These are phyloP conservation scores for Athalia rosae DNA, from an alignment of 2,888 invertebrate genomes.

Conservation along the genomic window DNA sequence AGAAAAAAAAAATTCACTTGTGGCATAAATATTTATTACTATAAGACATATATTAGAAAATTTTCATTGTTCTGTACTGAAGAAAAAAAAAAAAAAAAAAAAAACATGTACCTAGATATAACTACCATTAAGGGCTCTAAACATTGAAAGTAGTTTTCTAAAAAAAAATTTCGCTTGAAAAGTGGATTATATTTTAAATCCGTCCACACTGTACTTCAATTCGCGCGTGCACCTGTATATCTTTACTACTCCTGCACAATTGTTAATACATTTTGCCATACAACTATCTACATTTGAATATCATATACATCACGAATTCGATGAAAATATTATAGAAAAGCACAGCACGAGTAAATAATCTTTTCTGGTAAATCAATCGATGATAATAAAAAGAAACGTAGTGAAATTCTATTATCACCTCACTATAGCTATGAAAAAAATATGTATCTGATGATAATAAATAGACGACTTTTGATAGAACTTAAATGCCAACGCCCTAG, in stretches of 20 bases:
- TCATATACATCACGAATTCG: no score
- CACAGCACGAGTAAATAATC: no score
- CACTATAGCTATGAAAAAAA: no score
- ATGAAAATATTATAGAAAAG: no score
- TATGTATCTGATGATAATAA: no score
- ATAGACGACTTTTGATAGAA: no score
- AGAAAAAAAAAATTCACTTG: background rate
- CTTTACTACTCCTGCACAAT: background rate
- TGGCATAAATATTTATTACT: background rate
- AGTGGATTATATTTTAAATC: slow-evolving; percentile 44
- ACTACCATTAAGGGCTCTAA: slow-evolving; percentile 36
- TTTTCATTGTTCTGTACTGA: slow-evolving; percentile 23
- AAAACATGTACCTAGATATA: background rate
- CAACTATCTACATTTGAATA: slow-evolving; percentile 9
- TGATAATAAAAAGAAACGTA: no score
- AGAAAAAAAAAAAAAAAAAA: background rate
- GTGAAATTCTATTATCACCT: no score
- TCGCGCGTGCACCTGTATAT: slow-evolving; percentile 33
- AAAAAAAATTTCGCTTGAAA: slow-evolving; percentile 33
- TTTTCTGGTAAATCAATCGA: no score
- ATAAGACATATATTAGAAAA: background rate
- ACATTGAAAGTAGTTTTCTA: slow-evolving; percentile 44
- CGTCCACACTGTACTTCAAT: slow-evolving; percentile 37
- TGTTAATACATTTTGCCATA: background rate
- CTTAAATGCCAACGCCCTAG: background rate